Conservation (phyloP, 2,888 invertebrate genomes). For the Limnephilus lunatus region DNA sequence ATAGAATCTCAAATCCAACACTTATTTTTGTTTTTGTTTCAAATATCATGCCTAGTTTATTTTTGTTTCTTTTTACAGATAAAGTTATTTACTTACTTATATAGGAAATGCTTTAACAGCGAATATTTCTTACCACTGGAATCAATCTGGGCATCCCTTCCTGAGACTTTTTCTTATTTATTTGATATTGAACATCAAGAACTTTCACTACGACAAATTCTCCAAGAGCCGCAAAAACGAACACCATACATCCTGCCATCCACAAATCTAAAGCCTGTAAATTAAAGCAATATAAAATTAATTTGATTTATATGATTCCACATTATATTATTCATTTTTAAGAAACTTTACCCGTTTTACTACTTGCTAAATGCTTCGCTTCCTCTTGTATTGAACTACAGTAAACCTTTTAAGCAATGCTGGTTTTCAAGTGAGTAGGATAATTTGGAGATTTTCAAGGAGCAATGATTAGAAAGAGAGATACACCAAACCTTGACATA, state of each 20-base stretch:
- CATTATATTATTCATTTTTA: too few relatives aligned
- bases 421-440: too few relatives aligned
- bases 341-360: too few relatives aligned
- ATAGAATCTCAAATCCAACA: background rate
- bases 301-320: background rate
- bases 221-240: conserved; percentile 88
- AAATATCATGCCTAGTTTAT: too few relatives aligned
- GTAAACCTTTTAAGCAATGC: too few relatives aligned
- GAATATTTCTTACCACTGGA: conserved; percentile 73
- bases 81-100: background rate
- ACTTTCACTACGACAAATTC: conserved; percentile 92
- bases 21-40: background rate
- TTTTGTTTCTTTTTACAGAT: background rate
- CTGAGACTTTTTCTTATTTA: conserved; percentile 78
- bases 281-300: conserved; percentile 64
- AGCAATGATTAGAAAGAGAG: background rate
- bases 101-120: background rate
- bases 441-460: too few relatives aligned
- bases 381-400: too few relatives aligned
- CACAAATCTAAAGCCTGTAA: conserved; percentile 88
- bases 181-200: conserved; percentile 85
- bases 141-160: conserved; percentile 77
- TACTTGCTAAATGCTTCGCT: too few relatives aligned
- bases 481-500: conserved; percentile 84
- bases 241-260: conserved; percentile 94